Evolutionary conservation across 1,140 invertebrate species (phyloP), one percentile per base, ranked within the genome.

Genomic region (Mactra quadrangularis): DNA sequence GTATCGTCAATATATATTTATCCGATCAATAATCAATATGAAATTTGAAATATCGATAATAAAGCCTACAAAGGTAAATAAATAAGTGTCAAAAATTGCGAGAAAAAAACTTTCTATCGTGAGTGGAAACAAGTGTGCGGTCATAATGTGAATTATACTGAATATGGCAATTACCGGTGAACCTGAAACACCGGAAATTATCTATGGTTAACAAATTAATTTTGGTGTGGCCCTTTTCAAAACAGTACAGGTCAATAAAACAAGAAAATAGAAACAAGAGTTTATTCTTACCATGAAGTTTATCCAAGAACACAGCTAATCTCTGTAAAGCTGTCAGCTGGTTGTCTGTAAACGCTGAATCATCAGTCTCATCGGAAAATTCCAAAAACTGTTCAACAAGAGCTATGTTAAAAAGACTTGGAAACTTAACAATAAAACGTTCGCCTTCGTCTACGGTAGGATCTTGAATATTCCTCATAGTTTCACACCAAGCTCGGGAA

Each of bases 401-500:
- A 33, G 31, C 25, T 35, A 64, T 35, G n/a, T 64, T 31, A 29
- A 64, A 64, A 15, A 64, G 35, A 35, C 35, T 31, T 35, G 60
- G 29, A 13, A 66, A 47, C 35, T 17, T 7, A 7, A 22, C 62
- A n/a, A 66, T 66, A 6, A 19, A 19, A 27, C 35, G 33, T 13
- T 66, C 45, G 29, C 45, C 45, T 45, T 45, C 35, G 9, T 66
- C 62, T 4, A n/a, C n/a, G n/a, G n/a, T n/a, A n/a, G 41, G n/a
- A 66, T 66, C 62, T 38, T 66, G 33, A 27, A 66, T n/a, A 22
- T 22, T 66, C 45, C 62, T 66, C 0, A 45, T 9, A 6, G 62
- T 66, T 25, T 45, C 22, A n/a, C 62, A 66, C 62, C 62, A 66
- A 19, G 62, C 62, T 7, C 45, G 13, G 9, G 62, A 66, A 45